These are phyloP conservation scores for Nothoprocta pentlandii DNA, from an alignment of 2,113 vertebrate species.

Conservation along the genomic window DNA sequence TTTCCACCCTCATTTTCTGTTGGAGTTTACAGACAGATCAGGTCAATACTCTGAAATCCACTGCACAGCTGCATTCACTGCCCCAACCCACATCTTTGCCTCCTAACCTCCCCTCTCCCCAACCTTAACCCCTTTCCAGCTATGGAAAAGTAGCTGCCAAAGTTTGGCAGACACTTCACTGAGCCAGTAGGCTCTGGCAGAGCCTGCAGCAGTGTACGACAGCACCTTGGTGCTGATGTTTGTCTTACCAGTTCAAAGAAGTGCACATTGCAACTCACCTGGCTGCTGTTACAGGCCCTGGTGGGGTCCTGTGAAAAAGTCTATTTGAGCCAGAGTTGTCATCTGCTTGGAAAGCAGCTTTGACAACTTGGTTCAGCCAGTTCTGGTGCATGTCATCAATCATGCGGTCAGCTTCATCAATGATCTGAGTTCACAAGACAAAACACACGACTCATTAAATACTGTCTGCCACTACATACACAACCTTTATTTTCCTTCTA, in stretches of 20 bases:
- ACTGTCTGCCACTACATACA: neutral
- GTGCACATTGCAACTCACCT: constrained; percentile 75
- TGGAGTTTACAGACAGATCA: neutral
- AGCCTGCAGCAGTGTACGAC: too few species aligned
- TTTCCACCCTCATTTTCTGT: neutral
- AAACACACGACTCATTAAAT: neutral
- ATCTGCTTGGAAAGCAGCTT: constrained; percentile 78
- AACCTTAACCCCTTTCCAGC: neutral
- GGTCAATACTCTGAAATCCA: neutral
- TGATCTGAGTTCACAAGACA: constrained; percentile 76
- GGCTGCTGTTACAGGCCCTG: constrained; percentile 82
- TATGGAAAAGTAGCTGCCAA: neutral
- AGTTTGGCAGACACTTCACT: neutral
- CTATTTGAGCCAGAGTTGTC: neutral
- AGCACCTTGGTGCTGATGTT: neutral
- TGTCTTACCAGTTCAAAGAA: neutral
- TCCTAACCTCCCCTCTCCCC: neutral
- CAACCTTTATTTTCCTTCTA: neutral
- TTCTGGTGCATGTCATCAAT: constrained; percentile 95
- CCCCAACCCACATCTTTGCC: neutral
- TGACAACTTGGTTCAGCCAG: constrained; percentile 89
- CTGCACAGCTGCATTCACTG: accelerated
- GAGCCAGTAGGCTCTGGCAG: neutral
- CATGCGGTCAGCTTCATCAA: constrained; percentile 97
- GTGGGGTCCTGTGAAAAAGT: constrained; percentile 81